Evolutionary conservation across 2,888 invertebrate genomes (phyloP).

Genomic region (Hypselothyrea guttata): DNA sequence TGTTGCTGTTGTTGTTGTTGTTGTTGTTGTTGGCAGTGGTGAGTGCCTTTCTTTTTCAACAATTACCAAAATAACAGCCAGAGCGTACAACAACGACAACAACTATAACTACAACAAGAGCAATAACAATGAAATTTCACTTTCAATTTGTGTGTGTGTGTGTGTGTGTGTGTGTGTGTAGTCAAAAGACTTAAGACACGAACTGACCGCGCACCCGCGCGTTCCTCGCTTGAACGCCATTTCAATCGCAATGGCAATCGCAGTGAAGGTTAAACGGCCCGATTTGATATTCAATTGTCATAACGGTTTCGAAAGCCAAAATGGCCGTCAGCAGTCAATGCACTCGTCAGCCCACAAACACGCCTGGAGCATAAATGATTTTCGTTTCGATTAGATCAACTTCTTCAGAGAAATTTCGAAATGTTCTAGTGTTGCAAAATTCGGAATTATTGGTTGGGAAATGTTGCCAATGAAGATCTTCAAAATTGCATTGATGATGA

Average conservation of each 20-base stretch:
- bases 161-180: constrained; percentile 18
- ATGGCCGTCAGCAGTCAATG: constrained; percentile 65
- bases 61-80: constrained; percentile 70
- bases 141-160: constrained; percentile 62
- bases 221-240: constrained; percentile 1
- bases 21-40: constrained; percentile 32
- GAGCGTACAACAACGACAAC: constrained; percentile 27
- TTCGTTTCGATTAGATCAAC: constrained; percentile 42
- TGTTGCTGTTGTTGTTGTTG: constrained; percentile 8
- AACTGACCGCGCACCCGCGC: constrained; percentile 44
- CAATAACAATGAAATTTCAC: constrained; percentile 69
- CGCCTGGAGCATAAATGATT: constrained; percentile 24
- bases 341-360: constrained; percentile 39
- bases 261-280: constrained; percentile 66
- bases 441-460: too few species aligned
- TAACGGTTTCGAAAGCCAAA: constrained; percentile 70
- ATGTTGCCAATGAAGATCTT: too few species aligned
- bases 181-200: constrained; percentile 71
- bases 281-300: constrained; percentile 71
- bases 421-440: too few species aligned
- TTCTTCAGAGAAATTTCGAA: too few species aligned
- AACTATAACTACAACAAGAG: constrained; percentile 26
- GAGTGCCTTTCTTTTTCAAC: constrained; percentile 75
- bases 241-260: constrained; percentile 4
- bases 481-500: too few species aligned